A percentile compares a stretch with the other conserved stretches of the same genome.
Evolutionary conservation across 2,888 invertebrate genomes (phyloP).

Genomic region (Pegoplata infirma): DNA sequence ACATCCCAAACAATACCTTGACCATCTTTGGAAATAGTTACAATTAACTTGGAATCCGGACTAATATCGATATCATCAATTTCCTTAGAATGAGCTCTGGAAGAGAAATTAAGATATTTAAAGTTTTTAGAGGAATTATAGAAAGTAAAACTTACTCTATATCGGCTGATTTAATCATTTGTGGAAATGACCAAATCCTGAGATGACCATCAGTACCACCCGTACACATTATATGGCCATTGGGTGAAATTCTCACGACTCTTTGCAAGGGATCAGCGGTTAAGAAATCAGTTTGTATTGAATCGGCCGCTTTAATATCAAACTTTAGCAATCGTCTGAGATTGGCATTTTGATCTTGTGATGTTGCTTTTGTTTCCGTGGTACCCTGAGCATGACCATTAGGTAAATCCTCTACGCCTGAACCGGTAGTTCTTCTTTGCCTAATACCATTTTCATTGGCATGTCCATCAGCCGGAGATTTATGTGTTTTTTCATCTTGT

Average conservation of each 20-base stretch:
- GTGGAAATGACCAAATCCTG: conserved; percentile 93
- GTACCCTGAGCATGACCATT: conserved; percentile 70
- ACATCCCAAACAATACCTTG: conserved; percentile 89
- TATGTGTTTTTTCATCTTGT: conserved; percentile 67
- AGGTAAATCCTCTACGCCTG: conserved; percentile 73
- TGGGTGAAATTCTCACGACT: conserved; percentile 88
- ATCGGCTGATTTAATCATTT: conserved; percentile 84
- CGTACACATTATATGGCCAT: conserved; percentile 90
- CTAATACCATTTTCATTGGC: conserved; percentile 74
- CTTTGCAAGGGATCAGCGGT: conserved; percentile 89
- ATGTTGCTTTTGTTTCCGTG: conserved; percentile 28
- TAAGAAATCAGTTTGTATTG: conserved; percentile 92
- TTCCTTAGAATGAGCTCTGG: conserved; percentile 89
- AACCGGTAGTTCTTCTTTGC: conserved; percentile 65
- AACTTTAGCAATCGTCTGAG: conserved; percentile 83
- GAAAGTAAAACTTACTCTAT: conserved; percentile 79
- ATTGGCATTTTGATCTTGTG: conserved; percentile 69
- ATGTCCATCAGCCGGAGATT: conserved; percentile 65
- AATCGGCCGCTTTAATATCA: conserved; percentile 87
- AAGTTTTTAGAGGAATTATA: too few relatives aligned
- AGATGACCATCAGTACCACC: conserved; percentile 94
- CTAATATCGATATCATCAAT: conserved; percentile 96
- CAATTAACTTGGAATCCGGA: conserved; percentile 86
- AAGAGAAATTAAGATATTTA: conserved; percentile 23
- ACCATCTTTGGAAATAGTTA: conserved; percentile 93